Percentiles rank a stretch among this genome's conserved stretches.
Conservation (phyloP, 1,140 invertebrate species). For the Psix sp. region DNA sequence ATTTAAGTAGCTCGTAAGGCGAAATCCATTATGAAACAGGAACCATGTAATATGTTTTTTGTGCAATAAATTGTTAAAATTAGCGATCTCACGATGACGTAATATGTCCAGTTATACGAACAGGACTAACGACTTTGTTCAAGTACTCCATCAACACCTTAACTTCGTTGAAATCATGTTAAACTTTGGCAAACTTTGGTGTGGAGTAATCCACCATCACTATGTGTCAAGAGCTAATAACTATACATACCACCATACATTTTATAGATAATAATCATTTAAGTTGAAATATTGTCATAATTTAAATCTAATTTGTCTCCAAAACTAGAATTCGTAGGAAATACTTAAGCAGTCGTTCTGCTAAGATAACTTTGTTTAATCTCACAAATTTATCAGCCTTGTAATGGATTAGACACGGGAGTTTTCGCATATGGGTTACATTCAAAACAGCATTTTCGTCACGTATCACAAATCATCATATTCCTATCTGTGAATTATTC, state of each 20-base stretch:
- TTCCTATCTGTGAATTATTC: constrained; percentile 8
- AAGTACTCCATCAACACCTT: constrained; percentile 59
- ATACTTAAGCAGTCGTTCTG: constrained; percentile 28
- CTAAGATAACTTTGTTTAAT: constrained; percentile 41
- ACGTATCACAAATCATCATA: constrained; percentile 5
- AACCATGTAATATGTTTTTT: too few relatives aligned
- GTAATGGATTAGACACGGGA: constrained; percentile 43
- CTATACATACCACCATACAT: constrained; percentile 45
- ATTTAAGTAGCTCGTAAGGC: too few relatives aligned
- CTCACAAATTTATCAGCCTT: constrained; percentile 35
- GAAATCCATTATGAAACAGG: too few relatives aligned
- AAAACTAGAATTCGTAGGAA: constrained; percentile 18
- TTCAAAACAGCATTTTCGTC: constrained; percentile 7
- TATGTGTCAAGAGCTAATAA: constrained; percentile 54
- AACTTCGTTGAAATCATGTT: constrained; percentile 60
- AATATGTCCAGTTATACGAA: constrained; percentile 58
- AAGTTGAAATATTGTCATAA: constrained; percentile 52
- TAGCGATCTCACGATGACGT: constrained; percentile 42
- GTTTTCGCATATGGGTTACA: constrained; percentile 13
- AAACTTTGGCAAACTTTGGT: constrained; percentile 56
- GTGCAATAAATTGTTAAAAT: constrained; percentile 47
- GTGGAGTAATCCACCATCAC: constrained; percentile 57
- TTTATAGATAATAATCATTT: constrained; percentile 49
- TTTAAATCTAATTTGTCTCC: constrained; percentile 39
- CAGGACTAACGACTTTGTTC: constrained; percentile 56